Percentiles rank a stretch among this genome's conserved stretches.
Conservation (phyloP, 2,797 vertebrate species). For the Galago senegalensis region DNA sequence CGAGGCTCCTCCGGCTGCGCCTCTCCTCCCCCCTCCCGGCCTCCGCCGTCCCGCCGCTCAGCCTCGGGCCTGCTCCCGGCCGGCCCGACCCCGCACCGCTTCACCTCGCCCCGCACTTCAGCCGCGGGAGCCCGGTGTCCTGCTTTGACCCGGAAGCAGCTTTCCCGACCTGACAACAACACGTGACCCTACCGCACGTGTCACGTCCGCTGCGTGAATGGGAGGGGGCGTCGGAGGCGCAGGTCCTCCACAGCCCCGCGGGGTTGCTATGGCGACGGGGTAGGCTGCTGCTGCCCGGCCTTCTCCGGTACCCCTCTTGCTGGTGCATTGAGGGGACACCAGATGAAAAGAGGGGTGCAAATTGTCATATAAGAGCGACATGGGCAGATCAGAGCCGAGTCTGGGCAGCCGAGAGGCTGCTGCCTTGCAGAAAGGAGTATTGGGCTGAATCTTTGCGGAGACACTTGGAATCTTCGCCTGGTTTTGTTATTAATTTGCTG, state of each 20-base stretch:
- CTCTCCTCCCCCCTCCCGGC: slow-evolving; percentile 76
- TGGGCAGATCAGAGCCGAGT: not conserved
- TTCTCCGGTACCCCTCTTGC: not conserved
- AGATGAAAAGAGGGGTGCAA: not conserved
- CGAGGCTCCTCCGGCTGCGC: slow-evolving; percentile 73
- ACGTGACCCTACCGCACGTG: slow-evolving; percentile 83
- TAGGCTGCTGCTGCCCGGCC: fast-evolving
- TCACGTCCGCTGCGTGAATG: slow-evolving; percentile 83
- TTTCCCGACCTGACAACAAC: slow-evolving; percentile 79
- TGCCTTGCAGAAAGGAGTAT: not conserved
- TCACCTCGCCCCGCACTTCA: slow-evolving; percentile 73
- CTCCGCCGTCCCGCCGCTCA: slow-evolving; percentile 20
- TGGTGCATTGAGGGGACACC: not conserved
- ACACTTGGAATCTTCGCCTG: not conserved
- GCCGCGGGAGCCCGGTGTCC: slow-evolving; percentile 84
- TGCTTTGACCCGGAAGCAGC: slow-evolving; percentile 90
- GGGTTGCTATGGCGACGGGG: slow-evolving; percentile 67
- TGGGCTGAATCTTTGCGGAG: not conserved
- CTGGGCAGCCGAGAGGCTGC: not conserved
- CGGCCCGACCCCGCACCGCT: slow-evolving; percentile 54
- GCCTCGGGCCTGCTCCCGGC: slow-evolving; percentile 57
- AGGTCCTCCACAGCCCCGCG: fast-evolving
- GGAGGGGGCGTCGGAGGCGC: slow-evolving; percentile 53
- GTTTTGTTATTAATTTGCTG: not conserved
- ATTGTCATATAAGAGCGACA: not conserved